Percentiles rank a stretch among this genome's conserved stretches.
Evolutionary conservation across 2,113 vertebrate species (phyloP).

Genomic region (Pluvialis apricaria): DNA sequence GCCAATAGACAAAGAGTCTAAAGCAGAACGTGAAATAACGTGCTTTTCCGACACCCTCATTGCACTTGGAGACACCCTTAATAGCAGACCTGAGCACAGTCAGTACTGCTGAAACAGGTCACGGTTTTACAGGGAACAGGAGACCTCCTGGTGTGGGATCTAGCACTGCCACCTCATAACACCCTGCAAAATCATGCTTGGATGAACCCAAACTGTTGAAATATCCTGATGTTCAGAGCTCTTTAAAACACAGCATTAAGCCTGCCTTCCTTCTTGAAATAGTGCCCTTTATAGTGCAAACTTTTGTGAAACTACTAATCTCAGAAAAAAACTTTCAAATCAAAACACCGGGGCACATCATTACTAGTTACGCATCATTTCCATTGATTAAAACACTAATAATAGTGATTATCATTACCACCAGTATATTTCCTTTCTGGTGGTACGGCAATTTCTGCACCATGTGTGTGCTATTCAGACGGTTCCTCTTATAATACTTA

Average conservation of each 20-base stretch:
- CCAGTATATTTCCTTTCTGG: not conserved
- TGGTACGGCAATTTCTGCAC: not conserved
- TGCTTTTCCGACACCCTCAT: not conserved
- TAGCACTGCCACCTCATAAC: not conserved
- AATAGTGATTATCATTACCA: not conserved
- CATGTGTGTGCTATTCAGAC: not conserved
- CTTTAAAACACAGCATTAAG: not conserved
- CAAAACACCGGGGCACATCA: not conserved
- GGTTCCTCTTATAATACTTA: not conserved
- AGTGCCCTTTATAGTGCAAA: not conserved
- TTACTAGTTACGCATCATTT: not conserved
- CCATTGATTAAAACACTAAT: not conserved
- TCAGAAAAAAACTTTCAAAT: not conserved
- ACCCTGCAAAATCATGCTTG: not conserved
- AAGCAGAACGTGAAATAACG: not conserved
- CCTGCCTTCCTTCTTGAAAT: not conserved
- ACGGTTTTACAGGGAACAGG: not conserved
- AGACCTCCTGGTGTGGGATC: not conserved
- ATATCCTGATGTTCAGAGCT: not conserved
- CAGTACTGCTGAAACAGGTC: rapidly evolving
- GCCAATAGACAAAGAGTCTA: not conserved
- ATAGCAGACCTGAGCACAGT: rapidly evolving
- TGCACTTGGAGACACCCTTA: not conserved
- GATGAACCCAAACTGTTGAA: not conserved
- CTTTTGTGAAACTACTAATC: not conserved